Conservation (phyloP, 2,797 vertebrate species). For the Pitangus sulphuratus region DNA sequence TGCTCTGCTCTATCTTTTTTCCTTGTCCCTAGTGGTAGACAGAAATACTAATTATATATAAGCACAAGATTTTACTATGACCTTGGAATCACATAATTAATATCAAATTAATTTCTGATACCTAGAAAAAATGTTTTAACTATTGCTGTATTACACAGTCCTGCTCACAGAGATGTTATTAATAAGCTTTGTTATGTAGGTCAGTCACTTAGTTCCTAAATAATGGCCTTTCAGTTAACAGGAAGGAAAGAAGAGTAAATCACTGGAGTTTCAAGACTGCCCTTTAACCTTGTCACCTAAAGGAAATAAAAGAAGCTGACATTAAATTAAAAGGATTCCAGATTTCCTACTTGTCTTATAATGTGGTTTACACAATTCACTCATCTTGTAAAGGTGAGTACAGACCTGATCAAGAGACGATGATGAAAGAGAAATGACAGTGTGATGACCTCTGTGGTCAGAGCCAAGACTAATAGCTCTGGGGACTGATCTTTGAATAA, state of each 20-base stretch:
- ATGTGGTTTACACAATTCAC: background rate
- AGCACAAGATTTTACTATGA: background rate
- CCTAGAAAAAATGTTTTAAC: background rate
- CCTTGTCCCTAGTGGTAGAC: background rate
- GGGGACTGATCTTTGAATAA: slow-evolving; percentile 37
- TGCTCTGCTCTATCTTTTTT: background rate
- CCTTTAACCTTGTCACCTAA: background rate
- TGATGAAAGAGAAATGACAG: background rate
- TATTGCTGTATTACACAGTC: background rate
- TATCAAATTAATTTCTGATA: background rate
- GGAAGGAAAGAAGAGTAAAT: background rate
- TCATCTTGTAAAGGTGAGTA: background rate
- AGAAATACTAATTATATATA: background rate
- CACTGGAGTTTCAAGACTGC: background rate
- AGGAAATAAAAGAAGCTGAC: background rate
- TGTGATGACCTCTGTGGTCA: slow-evolving; percentile 16
- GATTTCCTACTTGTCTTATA: background rate
- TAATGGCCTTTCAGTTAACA: background rate
- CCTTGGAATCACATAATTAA: background rate
- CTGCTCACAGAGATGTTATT: background rate
- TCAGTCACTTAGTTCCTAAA: background rate
- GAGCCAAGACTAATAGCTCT: background rate
- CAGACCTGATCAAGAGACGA: background rate
- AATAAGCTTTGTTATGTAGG: background rate
- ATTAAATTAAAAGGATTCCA: background rate